A percentile compares a stretch with the other conserved stretches of the same genome.
These are phyloP conservation scores for Lophotriccus pileatus DNA, from an alignment of 2,797 vertebrate genomes.

Conservation along the genomic window DNA sequence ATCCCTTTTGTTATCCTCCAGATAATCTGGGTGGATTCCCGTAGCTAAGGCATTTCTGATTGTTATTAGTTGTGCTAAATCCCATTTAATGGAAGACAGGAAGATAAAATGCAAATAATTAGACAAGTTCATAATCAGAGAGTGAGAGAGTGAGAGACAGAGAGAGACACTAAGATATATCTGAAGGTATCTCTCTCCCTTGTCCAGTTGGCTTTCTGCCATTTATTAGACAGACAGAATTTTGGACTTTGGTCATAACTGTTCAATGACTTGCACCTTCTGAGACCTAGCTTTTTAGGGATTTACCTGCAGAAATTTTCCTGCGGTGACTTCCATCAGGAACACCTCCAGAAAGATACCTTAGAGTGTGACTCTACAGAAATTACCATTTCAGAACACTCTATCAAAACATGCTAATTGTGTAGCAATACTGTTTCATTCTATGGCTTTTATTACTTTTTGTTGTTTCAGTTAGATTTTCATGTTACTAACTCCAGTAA, in stretches of 20 bases:
- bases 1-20: neutral
- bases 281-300: neutral
- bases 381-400: neutral
- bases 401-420: rapidly evolving
- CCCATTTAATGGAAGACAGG: neutral
- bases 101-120: neutral
- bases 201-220: neutral
- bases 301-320: neutral
- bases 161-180: neutral
- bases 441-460: neutral
- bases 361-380: neutral
- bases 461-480: neutral
- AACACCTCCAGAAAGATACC: neutral
- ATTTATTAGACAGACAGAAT: neutral
- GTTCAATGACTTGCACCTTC: neutral
- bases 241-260: neutral
- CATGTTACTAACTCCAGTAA: neutral
- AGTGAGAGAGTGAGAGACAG: neutral
- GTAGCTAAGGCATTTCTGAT: neutral
- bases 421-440: neutral
- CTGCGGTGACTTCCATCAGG: neutral
- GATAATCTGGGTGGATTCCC: neutral
- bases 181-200: neutral
- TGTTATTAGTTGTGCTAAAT: neutral
- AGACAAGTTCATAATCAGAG: neutral